Evolutionary conservation across 2,797 vertebrate species (phyloP).

Genomic region (Centropyge bicolor): DNA sequence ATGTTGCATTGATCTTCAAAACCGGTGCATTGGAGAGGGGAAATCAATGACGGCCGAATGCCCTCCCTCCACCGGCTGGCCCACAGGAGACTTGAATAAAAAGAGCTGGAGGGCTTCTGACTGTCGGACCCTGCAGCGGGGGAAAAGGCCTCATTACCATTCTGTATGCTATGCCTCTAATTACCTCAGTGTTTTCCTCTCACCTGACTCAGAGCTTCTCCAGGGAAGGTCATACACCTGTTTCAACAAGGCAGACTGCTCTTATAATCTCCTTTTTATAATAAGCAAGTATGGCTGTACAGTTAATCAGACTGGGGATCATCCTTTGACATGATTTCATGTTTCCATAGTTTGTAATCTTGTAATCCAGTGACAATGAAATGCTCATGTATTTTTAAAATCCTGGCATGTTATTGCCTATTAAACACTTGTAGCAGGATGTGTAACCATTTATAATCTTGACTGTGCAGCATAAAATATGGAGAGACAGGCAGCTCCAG

Average conservation of each 20-base stretch:
- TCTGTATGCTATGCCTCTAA: conserved; percentile 59
- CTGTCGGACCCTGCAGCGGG: conserved; percentile 46
- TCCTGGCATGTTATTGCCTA: neutral
- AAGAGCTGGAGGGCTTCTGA: conserved; percentile 59
- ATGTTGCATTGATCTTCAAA: conserved; percentile 80
- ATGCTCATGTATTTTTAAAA: neutral
- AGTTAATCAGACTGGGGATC: conserved; percentile 1
- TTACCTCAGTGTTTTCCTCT: conserved; percentile 73
- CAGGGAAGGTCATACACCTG: conserved; percentile 67
- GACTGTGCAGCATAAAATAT: neutral
- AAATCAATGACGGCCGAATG: conserved; percentile 65
- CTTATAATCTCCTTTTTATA: conserved; percentile 18
- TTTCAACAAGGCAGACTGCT: conserved; percentile 23
- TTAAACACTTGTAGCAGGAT: neutral
- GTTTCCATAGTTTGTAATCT: neutral
- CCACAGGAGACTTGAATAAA: conserved; percentile 54
- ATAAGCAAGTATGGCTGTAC: neutral
- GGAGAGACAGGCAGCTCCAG: neutral
- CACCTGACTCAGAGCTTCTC: conserved; percentile 66
- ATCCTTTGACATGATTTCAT: neutral
- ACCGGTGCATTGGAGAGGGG: conserved; percentile 50
- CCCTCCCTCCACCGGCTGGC: conserved; percentile 35
- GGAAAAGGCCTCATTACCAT: conserved; percentile 71
- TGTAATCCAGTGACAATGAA: neutral
- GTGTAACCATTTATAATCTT: neutral